Evolutionary conservation across 2,113 vertebrate species (phyloP).

Genomic region (Aleadryas rufinucha): DNA sequence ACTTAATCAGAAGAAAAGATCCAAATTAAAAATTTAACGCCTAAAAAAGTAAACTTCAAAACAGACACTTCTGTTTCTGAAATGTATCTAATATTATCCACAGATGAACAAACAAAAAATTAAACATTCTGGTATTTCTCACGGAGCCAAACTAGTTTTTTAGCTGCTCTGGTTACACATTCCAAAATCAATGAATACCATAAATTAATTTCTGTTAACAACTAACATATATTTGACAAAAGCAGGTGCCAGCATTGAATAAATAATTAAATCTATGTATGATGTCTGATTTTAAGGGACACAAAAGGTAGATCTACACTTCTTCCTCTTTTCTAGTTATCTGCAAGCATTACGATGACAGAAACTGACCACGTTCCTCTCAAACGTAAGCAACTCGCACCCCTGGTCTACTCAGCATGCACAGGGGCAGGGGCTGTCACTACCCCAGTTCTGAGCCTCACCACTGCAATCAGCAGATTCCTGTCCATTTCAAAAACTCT

Average conservation of each 20-base stretch:
- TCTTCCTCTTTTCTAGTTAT: background rate
- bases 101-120: background rate
- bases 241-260: background rate
- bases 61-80: background rate
- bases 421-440: background rate
- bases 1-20: background rate
- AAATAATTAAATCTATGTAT: background rate
- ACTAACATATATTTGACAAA: background rate
- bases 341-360: background rate
- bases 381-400: background rate
- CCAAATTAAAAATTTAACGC: background rate
- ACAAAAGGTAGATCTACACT: background rate
- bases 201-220: background rate
- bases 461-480: background rate
- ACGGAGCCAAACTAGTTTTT: background rate
- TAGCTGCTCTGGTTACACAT: background rate
- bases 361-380: background rate
- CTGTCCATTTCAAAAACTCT: background rate
- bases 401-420: rapidly evolving
- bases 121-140: background rate
- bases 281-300: background rate
- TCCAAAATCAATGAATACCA: background rate
- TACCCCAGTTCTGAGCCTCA: background rate
- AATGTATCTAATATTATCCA: background rate
- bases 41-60: background rate